phyloP scores from a whole-genome alignment of 2,797 vertebrate species.

The Melanotaenia parkinsoni region DNA sequence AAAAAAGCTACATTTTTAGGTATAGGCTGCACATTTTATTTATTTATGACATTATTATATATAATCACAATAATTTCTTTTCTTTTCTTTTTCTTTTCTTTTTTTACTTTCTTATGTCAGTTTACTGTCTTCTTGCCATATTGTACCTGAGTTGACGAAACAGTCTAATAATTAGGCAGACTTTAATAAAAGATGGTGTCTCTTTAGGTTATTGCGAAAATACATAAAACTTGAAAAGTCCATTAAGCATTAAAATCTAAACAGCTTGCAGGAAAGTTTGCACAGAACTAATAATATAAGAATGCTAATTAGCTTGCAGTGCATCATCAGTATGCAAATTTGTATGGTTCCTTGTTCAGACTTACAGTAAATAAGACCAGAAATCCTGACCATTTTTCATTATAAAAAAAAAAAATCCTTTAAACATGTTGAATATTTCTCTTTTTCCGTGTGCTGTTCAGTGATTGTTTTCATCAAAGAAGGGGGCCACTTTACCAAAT shows the following conservation, averaged over 20 bases:
- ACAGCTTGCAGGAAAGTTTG: background rate
- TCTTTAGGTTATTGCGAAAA: background rate
- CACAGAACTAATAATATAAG: background rate
- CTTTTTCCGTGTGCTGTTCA: background rate
- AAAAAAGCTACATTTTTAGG: too few relatives aligned
- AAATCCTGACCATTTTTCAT: background rate
- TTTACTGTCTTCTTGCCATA: too few relatives aligned
- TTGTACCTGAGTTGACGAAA: too few relatives aligned
- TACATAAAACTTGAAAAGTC: background rate
- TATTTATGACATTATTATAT: too few relatives aligned
- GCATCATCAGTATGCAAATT: background rate
- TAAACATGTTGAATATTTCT: background rate
- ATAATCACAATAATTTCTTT: too few relatives aligned
- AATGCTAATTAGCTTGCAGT: background rate
- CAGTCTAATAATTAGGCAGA: too few relatives aligned
- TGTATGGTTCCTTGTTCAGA: background rate
- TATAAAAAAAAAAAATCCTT: background rate
- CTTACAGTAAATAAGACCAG: background rate
- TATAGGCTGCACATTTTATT: too few relatives aligned
- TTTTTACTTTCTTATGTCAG: too few relatives aligned
- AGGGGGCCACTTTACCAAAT: background rate
- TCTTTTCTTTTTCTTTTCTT: too few relatives aligned
- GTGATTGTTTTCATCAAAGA: background rate
- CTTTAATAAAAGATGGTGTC: background rate
- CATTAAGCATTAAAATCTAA: background rate